These are phyloP conservation scores for Pseudochromis fuscus DNA, from an alignment of 2,797 vertebrate genomes.

Conservation along the genomic window DNA sequence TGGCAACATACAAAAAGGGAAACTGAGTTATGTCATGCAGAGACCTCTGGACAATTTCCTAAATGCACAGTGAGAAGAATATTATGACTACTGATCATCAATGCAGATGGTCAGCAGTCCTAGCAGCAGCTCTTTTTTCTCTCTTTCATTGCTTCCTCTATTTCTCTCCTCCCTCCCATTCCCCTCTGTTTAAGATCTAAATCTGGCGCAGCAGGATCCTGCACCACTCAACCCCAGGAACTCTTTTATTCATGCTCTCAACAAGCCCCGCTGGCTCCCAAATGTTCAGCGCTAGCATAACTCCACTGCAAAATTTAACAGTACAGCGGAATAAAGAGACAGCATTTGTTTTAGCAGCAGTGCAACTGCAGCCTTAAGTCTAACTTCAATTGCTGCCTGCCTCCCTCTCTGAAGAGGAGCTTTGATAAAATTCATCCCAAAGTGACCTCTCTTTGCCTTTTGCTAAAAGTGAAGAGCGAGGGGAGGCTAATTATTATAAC, in stretches of 20 bases:
- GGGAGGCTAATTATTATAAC: slow-evolving; percentile 72
- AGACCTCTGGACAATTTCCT: slow-evolving; percentile 23
- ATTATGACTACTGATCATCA: slow-evolving; percentile 48
- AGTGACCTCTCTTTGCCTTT: slow-evolving; percentile 49
- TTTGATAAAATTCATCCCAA: slow-evolving; percentile 53
- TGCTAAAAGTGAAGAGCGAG: slow-evolving; percentile 49
- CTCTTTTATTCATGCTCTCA: slow-evolving; percentile 77
- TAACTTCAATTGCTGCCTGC: slow-evolving; percentile 44
- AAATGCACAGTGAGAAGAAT: slow-evolving; percentile 21
- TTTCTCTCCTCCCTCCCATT: slow-evolving; percentile 46
- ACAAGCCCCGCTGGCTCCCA: slow-evolving; percentile 68
- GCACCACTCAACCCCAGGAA: slow-evolving; percentile 69
- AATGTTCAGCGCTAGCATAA: slow-evolving; percentile 77
- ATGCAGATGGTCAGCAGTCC: slow-evolving; percentile 53
- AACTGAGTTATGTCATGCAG: slow-evolving; percentile 28
- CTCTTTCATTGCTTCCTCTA: slow-evolving; percentile 17
- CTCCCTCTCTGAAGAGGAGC: slow-evolving; percentile 21
- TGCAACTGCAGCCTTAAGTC: slow-evolving; percentile 50
- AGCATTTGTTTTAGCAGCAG: slow-evolving; percentile 74
- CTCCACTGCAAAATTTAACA: slow-evolving; percentile 78
- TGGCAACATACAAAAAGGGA: slow-evolving; percentile 19
- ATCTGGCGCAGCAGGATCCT: slow-evolving; percentile 72
- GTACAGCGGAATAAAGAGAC: slow-evolving; percentile 79
- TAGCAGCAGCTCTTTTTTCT: slow-evolving; percentile 36
- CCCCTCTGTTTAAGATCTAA: slow-evolving; percentile 68